Evolutionary conservation across 2,797 vertebrate genomes (phyloP).

Genomic region (Chloroceryle inda): DNA sequence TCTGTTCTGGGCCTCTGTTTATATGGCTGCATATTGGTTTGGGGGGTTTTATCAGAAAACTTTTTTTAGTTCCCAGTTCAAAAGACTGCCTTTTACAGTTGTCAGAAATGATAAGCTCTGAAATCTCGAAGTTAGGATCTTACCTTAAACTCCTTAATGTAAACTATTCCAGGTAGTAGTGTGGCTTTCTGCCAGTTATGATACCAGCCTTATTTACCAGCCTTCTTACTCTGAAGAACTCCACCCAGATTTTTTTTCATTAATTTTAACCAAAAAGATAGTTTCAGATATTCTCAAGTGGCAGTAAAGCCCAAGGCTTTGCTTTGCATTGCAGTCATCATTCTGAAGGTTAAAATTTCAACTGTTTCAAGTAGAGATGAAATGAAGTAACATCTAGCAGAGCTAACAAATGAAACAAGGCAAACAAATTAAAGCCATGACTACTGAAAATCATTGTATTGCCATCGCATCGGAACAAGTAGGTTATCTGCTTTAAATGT

Average conservation of each 20-base stretch:
- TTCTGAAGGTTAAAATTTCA: background rate
- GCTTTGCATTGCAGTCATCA: background rate
- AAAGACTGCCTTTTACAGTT: background rate
- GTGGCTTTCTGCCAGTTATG: background rate
- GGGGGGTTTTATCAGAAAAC: no score
- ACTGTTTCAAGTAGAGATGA: background rate
- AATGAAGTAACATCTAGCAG: background rate
- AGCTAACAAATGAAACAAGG: background rate
- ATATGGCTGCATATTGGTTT: background rate
- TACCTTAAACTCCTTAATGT: background rate
- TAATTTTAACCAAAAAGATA: background rate
- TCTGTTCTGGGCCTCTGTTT: background rate
- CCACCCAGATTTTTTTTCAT: background rate
- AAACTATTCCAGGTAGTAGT: background rate
- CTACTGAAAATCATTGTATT: background rate
- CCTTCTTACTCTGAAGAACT: background rate
- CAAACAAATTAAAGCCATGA: constrained; percentile 17
- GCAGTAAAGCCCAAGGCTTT: background rate
- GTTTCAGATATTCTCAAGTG: background rate
- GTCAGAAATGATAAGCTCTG: background rate
- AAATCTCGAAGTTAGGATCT: background rate
- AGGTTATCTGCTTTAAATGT: constrained; percentile 16
- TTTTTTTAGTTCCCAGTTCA: background rate
- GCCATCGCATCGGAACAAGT: background rate
- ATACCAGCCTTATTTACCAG: background rate